Evolutionary conservation across 2,797 vertebrate species (phyloP).

Genomic region (Geotrypetes seraphini): DNA sequence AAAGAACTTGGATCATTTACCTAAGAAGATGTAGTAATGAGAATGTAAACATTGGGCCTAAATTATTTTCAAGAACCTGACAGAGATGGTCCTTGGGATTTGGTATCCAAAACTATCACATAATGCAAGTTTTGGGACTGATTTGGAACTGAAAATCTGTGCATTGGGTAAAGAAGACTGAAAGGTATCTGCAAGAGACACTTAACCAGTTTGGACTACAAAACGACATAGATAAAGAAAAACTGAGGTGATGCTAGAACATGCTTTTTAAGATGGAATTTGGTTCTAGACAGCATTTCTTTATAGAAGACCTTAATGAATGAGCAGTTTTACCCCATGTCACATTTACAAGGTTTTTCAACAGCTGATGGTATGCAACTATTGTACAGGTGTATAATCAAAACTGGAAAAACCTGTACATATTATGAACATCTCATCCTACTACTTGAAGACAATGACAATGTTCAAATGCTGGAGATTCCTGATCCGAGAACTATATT

Average conservation of each 20-base stretch:
- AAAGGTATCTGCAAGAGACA: slow-evolving; percentile 17
- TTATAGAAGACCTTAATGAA: no score
- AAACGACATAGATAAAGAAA: slow-evolving; percentile 19
- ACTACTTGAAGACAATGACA: no score
- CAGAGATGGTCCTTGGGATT: slow-evolving; percentile 19
- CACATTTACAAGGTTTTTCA: no score
- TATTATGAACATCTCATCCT: no score
- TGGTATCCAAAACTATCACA: slow-evolving; percentile 6
- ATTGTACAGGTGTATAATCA: no score
- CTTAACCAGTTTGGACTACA: slow-evolving; percentile 28
- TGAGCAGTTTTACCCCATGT: no score
- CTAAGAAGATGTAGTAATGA: no score
- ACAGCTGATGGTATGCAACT: no score
- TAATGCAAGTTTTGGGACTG: slow-evolving; percentile 31
- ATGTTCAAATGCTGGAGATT: no score
- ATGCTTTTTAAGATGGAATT: slow-evolving; percentile 25
- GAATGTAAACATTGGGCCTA: no score
- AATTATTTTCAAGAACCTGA: slow-evolving; percentile 23
- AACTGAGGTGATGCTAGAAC: slow-evolving; percentile 6
- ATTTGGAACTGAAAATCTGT: slow-evolving; percentile 20
- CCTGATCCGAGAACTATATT: no score
- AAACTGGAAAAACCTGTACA: no score
- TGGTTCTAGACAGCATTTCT: slow-evolving; percentile 34
- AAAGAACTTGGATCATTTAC: slow-evolving; percentile 40
- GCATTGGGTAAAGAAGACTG: slow-evolving; percentile 38